phyloP scores from a whole-genome alignment of 2,113 vertebrate genomes.

The Rissa tridactyla region DNA sequence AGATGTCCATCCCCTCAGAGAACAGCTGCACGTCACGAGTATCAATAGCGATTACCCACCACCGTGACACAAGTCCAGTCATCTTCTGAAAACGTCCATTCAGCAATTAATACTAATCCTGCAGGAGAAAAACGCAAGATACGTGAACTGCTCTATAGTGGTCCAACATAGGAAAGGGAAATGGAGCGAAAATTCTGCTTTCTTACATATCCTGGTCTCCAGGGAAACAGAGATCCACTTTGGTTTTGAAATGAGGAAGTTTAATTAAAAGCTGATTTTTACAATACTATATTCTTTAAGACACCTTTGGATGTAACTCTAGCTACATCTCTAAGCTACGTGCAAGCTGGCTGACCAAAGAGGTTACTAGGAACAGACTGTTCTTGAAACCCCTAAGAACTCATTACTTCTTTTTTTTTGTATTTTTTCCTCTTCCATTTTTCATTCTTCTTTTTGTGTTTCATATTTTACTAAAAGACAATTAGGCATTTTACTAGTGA shows the following conservation, averaged over 20 bases:
- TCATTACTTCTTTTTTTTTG: not conserved
- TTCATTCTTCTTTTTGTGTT: not conserved
- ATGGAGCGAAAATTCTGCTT: not conserved
- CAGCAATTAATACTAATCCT: not conserved
- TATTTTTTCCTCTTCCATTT: not conserved
- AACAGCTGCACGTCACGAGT: fast-evolving
- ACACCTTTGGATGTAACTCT: not conserved
- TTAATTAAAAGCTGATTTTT: constrained; percentile 24
- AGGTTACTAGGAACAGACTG: not conserved
- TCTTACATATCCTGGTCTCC: not conserved
- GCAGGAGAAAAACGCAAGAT: not conserved
- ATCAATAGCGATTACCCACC: not conserved
- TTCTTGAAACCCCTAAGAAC: not conserved
- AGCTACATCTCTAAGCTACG: not conserved
- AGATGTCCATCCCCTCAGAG: fast-evolving
- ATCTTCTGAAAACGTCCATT: not conserved
- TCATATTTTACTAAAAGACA: not conserved
- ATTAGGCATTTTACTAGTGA: not conserved
- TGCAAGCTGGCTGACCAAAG: not conserved
- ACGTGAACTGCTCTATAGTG: not conserved
- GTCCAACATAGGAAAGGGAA: not conserved
- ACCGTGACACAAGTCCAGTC: fast-evolving
- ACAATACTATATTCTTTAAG: not conserved
- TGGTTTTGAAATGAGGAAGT: not conserved
- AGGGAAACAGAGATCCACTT: constrained; percentile 32